Evolutionary conservation across 92 coral and sea anemone genomes (phyloP).

Genomic region (Bergia puertoricense): DNA sequence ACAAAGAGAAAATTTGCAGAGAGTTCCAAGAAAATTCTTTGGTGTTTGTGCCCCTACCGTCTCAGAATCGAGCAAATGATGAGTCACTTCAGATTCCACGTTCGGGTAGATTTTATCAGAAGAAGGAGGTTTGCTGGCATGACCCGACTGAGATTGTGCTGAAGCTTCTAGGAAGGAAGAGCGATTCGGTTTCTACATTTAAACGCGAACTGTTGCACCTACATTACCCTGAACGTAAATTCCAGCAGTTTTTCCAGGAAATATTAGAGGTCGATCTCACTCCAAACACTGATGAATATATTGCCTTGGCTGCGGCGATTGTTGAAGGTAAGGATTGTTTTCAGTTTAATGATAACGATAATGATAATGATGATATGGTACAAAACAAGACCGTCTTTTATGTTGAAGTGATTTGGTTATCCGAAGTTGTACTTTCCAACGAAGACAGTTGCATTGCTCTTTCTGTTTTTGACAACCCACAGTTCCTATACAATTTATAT

Average conservation of each 20-base stretch:
- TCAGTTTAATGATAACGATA: no score
- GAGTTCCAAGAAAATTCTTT: slow-evolving; percentile 65
- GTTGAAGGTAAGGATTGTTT: slow-evolving; percentile 35
- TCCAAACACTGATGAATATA: slow-evolving; percentile 85
- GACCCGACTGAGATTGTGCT: slow-evolving; percentile 75
- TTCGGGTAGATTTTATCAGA: slow-evolving; percentile 54
- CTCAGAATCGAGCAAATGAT: background rate
- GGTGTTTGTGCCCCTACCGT: slow-evolving; percentile 64
- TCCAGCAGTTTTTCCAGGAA: slow-evolving; percentile 58
- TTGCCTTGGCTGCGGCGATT: slow-evolving; percentile 73
- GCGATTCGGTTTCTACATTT: slow-evolving; percentile 13
- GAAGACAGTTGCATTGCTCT: no score
- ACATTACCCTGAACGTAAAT: slow-evolving; percentile 47
- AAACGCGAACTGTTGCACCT: slow-evolving; percentile 61
- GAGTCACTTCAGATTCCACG: background rate
- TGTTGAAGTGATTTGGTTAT: no score
- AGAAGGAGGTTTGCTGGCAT: slow-evolving; percentile 84
- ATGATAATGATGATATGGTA: no score
- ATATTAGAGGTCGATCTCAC: slow-evolving; percentile 63
- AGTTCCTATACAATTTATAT: no score
- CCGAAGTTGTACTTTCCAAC: no score
- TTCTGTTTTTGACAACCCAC: no score
- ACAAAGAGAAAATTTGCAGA: slow-evolving; percentile 43
- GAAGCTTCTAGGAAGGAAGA: slow-evolving; percentile 35
- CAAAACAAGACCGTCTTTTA: no score